Conservation (phyloP, 1,140 invertebrate genomes). For the Anadara kagoshimensis region DNA sequence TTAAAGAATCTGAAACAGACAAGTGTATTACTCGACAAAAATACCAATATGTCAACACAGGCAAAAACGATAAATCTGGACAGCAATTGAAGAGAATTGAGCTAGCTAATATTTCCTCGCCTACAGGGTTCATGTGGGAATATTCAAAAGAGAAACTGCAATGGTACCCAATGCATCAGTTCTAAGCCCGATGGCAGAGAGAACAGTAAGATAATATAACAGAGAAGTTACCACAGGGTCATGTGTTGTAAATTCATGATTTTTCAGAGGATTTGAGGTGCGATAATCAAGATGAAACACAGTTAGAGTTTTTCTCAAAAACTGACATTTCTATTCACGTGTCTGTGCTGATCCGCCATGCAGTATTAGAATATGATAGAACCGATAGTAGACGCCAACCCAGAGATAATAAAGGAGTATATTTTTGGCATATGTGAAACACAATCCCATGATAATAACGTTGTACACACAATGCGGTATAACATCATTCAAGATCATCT, state of each 20-base stretch:
- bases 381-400: conserved; percentile 13
- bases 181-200: too few species aligned
- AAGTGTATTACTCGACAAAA: too few species aligned
- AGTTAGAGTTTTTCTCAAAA: conserved; percentile 27
- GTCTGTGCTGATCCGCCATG: conserved; percentile 24
- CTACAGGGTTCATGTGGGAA: too few species aligned
- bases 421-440: conserved; percentile 20
- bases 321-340: conserved; percentile 34
- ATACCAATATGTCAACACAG: too few species aligned
- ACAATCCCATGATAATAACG: conserved; percentile 22
- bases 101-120: too few species aligned
- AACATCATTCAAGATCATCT: conserved; percentile 13
- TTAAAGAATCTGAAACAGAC: too few species aligned
- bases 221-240: too few species aligned
- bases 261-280: conserved; percentile 34
- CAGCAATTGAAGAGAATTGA: too few species aligned
- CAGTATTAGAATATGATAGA: conserved; percentile 22
- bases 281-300: conserved; percentile 14
- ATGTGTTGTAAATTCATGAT: conserved; percentile 30
- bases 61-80: too few species aligned
- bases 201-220: too few species aligned
- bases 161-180: too few species aligned
- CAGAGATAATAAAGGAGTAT: conserved; percentile 13
- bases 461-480: conserved; percentile 1
- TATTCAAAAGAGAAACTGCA: too few species aligned